Conservation (phyloP, 2,888 invertebrate species). For the Agrotis ipsilon region DNA sequence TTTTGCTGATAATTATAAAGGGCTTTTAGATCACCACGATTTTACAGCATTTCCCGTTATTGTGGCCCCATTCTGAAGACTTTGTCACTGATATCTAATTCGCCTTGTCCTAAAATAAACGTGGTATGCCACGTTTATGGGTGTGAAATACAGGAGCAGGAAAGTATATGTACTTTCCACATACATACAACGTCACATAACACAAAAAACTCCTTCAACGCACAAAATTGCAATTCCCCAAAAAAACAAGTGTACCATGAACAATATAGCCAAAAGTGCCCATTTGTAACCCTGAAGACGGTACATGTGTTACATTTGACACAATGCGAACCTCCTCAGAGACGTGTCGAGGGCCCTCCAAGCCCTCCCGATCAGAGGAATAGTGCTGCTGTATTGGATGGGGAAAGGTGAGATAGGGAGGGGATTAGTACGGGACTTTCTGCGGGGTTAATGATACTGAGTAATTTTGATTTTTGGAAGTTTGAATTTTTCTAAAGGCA, state of each 20-base stretch:
- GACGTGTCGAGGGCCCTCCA: conserved; percentile 69
- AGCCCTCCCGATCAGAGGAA: conserved; percentile 62
- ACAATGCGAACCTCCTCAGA: conserved; percentile 70
- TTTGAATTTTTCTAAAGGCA: too few species aligned
- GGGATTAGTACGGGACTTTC: conserved; percentile 18
- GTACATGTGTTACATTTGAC: conserved; percentile 76
- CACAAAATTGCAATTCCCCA: conserved; percentile 28
- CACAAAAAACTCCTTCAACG: neutral
- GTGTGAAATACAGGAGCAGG: too few species aligned
- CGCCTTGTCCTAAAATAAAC: too few species aligned
- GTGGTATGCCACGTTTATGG: too few species aligned
- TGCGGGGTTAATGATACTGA: neutral
- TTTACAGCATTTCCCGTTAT: too few species aligned
- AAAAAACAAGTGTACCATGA: conserved; percentile 35
- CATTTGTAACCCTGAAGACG: conserved; percentile 65
- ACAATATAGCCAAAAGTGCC: conserved; percentile 56
- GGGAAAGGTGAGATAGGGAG: conserved; percentile 35
- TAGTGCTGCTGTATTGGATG: conserved; percentile 51
- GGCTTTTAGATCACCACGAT: too few species aligned
- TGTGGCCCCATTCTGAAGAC: too few species aligned
- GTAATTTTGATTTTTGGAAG: too few species aligned
- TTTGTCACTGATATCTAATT: too few species aligned
- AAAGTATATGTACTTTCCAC: too few species aligned
- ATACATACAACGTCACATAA: too few species aligned
- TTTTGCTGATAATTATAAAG: too few species aligned